Base-by-base conservation (phyloP, 2,113 vertebrate species). In the Amblyopsis rosae region DNA sequence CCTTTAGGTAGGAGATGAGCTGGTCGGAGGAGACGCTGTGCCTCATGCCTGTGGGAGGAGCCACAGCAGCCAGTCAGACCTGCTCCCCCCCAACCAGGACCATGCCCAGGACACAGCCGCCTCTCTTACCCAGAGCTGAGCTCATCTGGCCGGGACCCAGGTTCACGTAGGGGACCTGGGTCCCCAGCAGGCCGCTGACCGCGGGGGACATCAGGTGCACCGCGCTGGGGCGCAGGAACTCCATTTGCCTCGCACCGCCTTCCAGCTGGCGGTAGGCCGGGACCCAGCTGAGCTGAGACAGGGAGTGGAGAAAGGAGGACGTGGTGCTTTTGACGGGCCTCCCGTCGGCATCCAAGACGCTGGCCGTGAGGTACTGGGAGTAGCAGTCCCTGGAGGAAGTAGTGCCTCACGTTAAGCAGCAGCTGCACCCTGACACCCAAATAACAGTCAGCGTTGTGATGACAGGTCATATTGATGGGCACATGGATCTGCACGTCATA, bases 361-460 rank as follows among this genome's bases (percentile, higher is more conserved):
- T 82, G 41, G 90, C 89, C 1, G 69, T 85, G 69, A 91, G 70
- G 76, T 91, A 94, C 84, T 93, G 92, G 41, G 89, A 90, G 73
- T 92, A 93, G 35, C 66, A 49, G 71, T 91, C 91, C 67, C 93
- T 94, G 83, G 0, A 71, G 78, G 41, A 16, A 69, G 3, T 10
- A 50, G 3, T 7, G 11, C 54, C 4, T 6, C 54, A 3, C 16
- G 4, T 13, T 4, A 51, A 51, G 16, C 54, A 16, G 49, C 54
- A n/a, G 26, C 26, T 26, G 26, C 26, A 26, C 26, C 26, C 26
- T 26, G 26, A 26, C 26, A 26, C 26, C 26, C 26, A 26, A 26
- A 26, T 26, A 26, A 26, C 26, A 26, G 1, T 26, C 26, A 26
- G 26, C 26, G 26, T 2, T 26, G 26, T 26, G 26, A 26, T 26